Evolutionary conservation across 64 coral and sea anemone species (phyloP).

Genomic region (Montipora sp.): DNA sequence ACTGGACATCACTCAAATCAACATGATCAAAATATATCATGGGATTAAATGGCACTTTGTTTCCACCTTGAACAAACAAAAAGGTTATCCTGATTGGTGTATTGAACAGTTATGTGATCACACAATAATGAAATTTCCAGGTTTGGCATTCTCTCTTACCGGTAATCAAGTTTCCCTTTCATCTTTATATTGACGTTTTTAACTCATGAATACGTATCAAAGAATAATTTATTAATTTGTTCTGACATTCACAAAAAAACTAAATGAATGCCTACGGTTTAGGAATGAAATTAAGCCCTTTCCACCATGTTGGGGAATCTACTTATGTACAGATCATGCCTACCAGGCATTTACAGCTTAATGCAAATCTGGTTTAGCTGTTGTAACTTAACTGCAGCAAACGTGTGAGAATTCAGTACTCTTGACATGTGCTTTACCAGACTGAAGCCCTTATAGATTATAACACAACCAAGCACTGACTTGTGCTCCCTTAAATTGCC

Average conservation of each 20-base stretch:
- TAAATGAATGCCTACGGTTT: background rate
- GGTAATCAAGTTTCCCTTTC: background rate
- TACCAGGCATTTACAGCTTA: background rate
- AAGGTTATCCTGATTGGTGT: background rate
- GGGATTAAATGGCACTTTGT: background rate
- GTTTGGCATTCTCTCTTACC: too few species aligned
- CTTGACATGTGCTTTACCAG: background rate
- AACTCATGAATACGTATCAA: background rate
- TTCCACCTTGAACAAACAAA: background rate
- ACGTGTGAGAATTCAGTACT: background rate
- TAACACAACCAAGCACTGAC: background rate
- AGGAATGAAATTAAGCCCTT: background rate
- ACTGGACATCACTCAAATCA: background rate
- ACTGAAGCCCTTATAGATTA: background rate
- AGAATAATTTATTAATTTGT: background rate
- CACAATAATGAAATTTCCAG: background rate
- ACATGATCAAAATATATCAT: background rate
- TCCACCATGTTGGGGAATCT: background rate
- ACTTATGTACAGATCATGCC: background rate
- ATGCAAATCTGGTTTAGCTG: background rate
- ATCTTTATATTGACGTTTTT: background rate
- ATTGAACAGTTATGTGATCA: background rate
- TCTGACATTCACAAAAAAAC: background rate
- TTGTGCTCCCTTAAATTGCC: background rate
- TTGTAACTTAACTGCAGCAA: background rate